Percentiles rank a stretch among this genome's conserved stretches.
These are phyloP conservation scores for Cyclophora punctaria DNA, from an alignment of 2,888 invertebrate genomes.

Conservation along the genomic window DNA sequence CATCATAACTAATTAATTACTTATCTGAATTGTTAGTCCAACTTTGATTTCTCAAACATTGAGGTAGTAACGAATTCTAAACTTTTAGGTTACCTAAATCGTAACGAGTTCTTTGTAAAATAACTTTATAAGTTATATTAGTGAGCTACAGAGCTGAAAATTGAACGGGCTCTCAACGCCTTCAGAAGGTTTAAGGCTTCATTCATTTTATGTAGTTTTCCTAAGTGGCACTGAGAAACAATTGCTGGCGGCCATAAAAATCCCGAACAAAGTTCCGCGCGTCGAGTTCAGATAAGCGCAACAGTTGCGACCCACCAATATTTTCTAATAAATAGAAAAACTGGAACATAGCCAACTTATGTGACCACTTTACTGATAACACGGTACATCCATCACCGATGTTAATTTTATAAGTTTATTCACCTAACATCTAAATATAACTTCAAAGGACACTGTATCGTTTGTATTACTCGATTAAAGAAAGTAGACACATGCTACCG, in stretches of 20 bases:
- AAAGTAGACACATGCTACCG: constrained; percentile 12
- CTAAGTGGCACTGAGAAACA: too few relatives aligned
- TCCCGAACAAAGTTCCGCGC: constrained; percentile 4
- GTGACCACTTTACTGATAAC: constrained; percentile 34
- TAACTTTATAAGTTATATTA: too few relatives aligned
- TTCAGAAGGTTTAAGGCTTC: too few relatives aligned
- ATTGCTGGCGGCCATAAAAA: neutral
- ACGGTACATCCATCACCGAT: constrained; percentile 30
- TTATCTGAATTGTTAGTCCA: too few relatives aligned
- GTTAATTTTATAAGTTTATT: constrained; percentile 46
- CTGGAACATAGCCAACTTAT: constrained; percentile 33
- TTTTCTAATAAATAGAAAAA: constrained; percentile 23
- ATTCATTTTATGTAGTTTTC: too few relatives aligned
- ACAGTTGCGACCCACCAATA: constrained; percentile 11
- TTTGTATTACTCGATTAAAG: constrained; percentile 13
- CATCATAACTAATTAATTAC: too few relatives aligned
- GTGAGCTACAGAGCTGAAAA: too few relatives aligned
- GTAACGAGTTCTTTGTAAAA: too few relatives aligned
- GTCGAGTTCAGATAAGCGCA: constrained; percentile 3
- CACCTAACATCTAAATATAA: constrained; percentile 27
- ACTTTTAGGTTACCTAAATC: too few relatives aligned
- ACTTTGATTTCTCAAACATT: too few relatives aligned
- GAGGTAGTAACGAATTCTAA: too few relatives aligned
- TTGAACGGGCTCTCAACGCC: too few relatives aligned
- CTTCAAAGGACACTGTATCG: constrained; percentile 17